phyloP scores from a whole-genome alignment of 1,140 invertebrate species.

The Hestina assimilis region DNA sequence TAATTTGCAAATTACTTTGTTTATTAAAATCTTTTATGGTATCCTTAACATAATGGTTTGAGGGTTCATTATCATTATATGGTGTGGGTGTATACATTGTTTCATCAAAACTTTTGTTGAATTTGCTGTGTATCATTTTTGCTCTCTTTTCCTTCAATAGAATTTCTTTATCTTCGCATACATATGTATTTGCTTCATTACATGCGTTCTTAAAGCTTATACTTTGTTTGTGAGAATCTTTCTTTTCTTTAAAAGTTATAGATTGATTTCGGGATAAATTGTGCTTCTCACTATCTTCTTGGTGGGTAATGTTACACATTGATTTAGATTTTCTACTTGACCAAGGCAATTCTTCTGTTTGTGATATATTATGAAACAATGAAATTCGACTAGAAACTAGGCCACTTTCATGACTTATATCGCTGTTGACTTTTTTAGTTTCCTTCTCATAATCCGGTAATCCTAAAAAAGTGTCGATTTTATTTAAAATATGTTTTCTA shows the following conservation, averaged over 20 bases:
- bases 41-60: constrained; percentile 25
- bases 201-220: neutral
- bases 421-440: constrained; percentile 27
- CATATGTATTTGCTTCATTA: neutral
- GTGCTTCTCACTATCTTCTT: constrained; percentile 32
- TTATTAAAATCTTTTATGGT: constrained; percentile 30
- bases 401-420: constrained; percentile 52
- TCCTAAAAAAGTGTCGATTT: constrained; percentile 68
- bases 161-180: constrained; percentile 1
- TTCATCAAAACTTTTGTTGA: constrained; percentile 20
- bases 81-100: neutral
- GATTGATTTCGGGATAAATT: constrained; percentile 15
- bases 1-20: constrained; percentile 17
- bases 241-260: neutral
- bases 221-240: neutral
- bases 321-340: constrained; percentile 46
- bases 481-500: constrained; percentile 67
- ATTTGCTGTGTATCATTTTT: neutral
- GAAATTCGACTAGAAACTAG: constrained; percentile 73
- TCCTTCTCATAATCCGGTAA: constrained; percentile 42
- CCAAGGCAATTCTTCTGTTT: constrained; percentile 53
- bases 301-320: constrained; percentile 45
- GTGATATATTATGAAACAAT: constrained; percentile 62
- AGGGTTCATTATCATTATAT: neutral
- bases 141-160: constrained; percentile 16